Evolutionary conservation across 2,113 vertebrate genomes (phyloP).

Genomic region (Mastomys natalensis): DNA sequence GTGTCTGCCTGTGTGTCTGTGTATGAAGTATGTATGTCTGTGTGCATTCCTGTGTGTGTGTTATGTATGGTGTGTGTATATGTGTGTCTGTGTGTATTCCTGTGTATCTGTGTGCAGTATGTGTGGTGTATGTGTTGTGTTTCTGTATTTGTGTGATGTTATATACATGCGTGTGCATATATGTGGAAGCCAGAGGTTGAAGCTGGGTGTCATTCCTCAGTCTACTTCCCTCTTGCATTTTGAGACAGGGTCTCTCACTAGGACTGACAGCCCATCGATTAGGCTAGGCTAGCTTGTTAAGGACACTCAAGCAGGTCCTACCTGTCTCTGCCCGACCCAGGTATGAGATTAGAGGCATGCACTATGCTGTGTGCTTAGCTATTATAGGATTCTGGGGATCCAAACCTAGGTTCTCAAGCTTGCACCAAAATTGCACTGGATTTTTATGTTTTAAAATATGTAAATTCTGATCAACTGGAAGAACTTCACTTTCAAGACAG

Average conservation of each 20-base stretch:
- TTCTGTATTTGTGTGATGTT: not conserved
- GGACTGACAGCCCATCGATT: no score
- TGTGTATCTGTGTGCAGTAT: not conserved
- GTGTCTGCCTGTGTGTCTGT: not conserved
- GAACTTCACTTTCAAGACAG: not conserved
- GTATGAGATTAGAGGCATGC: not conserved
- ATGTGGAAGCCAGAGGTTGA: not conserved
- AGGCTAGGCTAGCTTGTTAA: not conserved
- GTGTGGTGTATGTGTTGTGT: not conserved
- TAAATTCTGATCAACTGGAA: constrained; percentile 53
- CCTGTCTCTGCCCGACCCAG: not conserved
- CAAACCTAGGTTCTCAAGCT: not conserved
- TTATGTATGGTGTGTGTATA: not conserved
- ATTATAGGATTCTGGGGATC: no score
- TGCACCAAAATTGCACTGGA: not conserved
- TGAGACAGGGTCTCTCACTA: not conserved
- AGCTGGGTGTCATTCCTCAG: no score
- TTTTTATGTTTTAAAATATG: not conserved
- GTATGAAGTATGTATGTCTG: not conserved
- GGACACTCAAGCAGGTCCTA: not conserved
- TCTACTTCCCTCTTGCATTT: not conserved
- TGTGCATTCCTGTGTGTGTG: no score
- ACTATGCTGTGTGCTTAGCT: not conserved
- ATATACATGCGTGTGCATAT: not conserved
- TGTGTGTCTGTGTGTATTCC: not conserved